phyloP scores from a whole-genome alignment of 2,113 vertebrate genomes.

The pig (Sus scrofa) region DNA sequence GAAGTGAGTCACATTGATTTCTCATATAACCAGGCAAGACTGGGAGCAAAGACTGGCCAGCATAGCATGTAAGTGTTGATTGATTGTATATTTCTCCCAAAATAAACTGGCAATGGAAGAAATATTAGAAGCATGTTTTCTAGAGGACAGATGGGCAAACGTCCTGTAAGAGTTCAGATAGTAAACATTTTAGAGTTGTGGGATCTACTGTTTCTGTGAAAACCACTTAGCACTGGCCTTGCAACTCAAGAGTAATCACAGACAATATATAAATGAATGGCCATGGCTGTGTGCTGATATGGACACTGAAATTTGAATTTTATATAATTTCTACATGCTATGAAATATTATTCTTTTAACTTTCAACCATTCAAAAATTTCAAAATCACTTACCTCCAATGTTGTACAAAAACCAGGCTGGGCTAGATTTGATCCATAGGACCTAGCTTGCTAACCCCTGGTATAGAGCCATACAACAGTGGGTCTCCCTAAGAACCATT shows the following conservation, averaged over 20 bases:
- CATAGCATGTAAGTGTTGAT: too few relatives aligned
- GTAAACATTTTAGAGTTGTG: not conserved
- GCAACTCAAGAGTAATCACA: not conserved
- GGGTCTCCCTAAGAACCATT: not conserved
- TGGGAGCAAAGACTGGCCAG: not conserved
- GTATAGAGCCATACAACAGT: not conserved
- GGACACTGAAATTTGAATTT: not conserved
- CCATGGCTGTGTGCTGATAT: not conserved
- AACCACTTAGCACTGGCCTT: not conserved
- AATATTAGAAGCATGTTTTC: not conserved
- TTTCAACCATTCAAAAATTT: not conserved
- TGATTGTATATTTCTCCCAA: not conserved
- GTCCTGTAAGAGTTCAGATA: not conserved
- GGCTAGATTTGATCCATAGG: not conserved
- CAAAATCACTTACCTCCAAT: not conserved
- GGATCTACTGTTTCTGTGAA: not conserved
- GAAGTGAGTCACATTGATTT: not conserved
- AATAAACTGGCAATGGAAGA: not conserved
- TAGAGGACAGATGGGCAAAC: not conserved
- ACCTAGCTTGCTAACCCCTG: not conserved
- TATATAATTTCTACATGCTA: not conserved
- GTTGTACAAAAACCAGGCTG: not conserved
- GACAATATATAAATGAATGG: not conserved
- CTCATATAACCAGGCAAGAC: not conserved
- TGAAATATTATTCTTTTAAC: not conserved